These are phyloP conservation scores for Lasioglossum vierecki DNA, from an alignment of 2,888 invertebrate species.

Conservation along the genomic window DNA sequence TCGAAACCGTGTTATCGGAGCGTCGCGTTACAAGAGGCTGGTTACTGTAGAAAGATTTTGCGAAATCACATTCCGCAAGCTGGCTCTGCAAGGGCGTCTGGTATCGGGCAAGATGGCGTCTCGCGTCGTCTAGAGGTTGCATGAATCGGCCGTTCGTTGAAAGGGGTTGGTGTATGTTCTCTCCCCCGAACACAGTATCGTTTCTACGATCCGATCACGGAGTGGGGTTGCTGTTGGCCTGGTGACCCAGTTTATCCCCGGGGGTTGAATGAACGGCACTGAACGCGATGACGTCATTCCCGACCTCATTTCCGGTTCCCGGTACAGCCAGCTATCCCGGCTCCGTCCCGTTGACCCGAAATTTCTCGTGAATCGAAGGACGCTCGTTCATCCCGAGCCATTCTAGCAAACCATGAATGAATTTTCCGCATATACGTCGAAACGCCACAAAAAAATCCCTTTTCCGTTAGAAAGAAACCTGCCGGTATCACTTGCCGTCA, in stretches of 20 bases:
- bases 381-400: constrained; percentile 71
- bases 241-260: constrained; percentile 80
- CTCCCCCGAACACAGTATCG: constrained; percentile 48
- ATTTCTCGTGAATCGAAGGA: constrained; percentile 78
- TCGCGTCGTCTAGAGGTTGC: constrained; percentile 14
- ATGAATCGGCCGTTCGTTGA: constrained; percentile 19
- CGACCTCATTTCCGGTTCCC: constrained; percentile 81
- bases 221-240: constrained; percentile 58
- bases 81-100: background rate
- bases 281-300: constrained; percentile 80
- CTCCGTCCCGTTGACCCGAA: constrained; percentile 76
- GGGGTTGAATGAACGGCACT: constrained; percentile 82
- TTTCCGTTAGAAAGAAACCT: background rate
- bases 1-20: background rate
- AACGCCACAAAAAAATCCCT: constrained; percentile 14
- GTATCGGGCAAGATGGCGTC: background rate
- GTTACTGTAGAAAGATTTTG: background rate
- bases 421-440: constrained; percentile 63
- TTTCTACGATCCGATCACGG: constrained; percentile 48
- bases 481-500: background rate
- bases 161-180: constrained; percentile 34
- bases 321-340: constrained; percentile 73
- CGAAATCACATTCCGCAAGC: background rate
- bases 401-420: constrained; percentile 71
- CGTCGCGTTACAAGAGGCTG: background rate